Evolutionary conservation across 2,797 vertebrate genomes (phyloP), one percentile per base, ranked within the genome.

Genomic region (Ceryle rudis): DNA sequence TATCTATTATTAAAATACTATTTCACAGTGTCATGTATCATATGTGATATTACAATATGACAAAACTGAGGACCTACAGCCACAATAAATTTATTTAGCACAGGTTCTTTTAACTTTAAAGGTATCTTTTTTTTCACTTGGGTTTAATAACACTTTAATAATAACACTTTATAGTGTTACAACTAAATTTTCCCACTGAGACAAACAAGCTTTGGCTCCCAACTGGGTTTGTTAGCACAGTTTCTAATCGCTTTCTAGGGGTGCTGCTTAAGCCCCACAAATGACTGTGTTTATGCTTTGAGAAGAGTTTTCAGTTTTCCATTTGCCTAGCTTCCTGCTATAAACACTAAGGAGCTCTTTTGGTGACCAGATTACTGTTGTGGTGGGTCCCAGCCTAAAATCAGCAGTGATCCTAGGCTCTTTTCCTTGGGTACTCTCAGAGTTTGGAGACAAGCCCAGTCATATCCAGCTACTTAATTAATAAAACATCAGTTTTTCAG

Each of bases 401-500:
- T 7, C 52, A 91, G 80, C 70, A 95, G 26, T 78, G 66, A 83
- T 84, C 86, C 39, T 86, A 55, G 17, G 11, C 16, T 10, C 70
- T 33, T 61, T 87, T 93, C 66, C 51, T 70, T 94, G 58, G 31
- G 66, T 39, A 73, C 7, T 66, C 52, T 89, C 10, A 35, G 42
- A 81, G 37, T 79, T 54, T 90, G 75, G 69, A 96, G 51, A 77
- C 19, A 91, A 94, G 84, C 49, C 60, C 42, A 71, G 72, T 18
- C 69, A 91, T 44, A 88, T 47, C 33, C 65, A 80, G 44, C 29
- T 80, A 82, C 73, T 86, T 90, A 81, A 93, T 95, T 73, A 94
- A 88, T 90, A 93, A 95, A 85, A 78, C 31, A 82, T 60, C 49
- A 94, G 78, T 93, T 86, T 60, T 96, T 89, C 95, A 88, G 79